Evolutionary conservation across 2,113 vertebrate genomes (phyloP).

Genomic region (Sylvicapra grimmia): DNA sequence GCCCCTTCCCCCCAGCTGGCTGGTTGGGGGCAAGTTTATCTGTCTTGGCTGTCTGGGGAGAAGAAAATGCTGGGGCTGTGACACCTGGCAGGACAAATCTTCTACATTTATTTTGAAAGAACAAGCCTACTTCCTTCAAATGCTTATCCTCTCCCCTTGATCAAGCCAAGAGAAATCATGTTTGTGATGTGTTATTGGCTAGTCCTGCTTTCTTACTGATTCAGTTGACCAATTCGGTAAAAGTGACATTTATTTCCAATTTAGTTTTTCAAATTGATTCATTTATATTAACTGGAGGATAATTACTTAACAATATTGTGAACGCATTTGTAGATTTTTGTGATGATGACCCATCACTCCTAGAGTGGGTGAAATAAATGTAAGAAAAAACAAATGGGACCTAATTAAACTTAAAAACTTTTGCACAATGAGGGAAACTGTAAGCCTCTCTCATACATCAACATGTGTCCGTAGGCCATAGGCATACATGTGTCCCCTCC

Average conservation of each 20-base stretch:
- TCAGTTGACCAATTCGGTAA: background rate
- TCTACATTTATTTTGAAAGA: background rate
- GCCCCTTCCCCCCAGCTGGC: too few relatives aligned
- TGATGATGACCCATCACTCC: background rate
- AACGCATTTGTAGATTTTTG: background rate
- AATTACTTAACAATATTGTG: background rate
- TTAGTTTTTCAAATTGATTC: background rate
- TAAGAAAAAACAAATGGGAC: background rate
- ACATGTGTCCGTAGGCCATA: background rate
- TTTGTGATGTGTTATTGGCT: background rate
- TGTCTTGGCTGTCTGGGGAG: background rate
- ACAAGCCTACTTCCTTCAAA: accelerated
- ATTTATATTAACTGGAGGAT: background rate
- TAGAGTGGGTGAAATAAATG: background rate
- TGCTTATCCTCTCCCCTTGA: too few relatives aligned
- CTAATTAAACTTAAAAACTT: background rate
- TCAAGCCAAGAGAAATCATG: background rate
- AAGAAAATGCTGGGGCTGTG: background rate
- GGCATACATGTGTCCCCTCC: background rate
- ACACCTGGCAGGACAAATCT: accelerated
- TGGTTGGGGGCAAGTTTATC: background rate
- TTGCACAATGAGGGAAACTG: background rate
- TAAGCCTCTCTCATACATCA: background rate
- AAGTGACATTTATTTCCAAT: background rate
- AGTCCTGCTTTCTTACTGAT: background rate